Conservation (phyloP, 2,797 vertebrate genomes). For the Sus cebifrons region DNA sequence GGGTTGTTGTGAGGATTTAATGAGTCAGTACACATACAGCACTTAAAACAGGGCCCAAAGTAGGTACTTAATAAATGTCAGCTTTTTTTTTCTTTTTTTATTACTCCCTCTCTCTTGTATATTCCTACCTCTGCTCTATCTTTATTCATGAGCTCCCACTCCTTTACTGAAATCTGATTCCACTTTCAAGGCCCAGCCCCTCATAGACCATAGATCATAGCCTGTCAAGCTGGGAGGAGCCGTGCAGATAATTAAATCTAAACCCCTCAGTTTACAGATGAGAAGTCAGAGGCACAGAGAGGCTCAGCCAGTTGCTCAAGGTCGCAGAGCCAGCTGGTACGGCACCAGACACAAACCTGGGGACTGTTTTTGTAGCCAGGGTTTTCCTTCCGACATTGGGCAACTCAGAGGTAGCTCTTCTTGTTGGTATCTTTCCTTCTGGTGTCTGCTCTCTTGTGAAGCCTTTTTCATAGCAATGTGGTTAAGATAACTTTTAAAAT, state of each 20-base stretch:
- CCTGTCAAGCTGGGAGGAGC: slow-evolving; percentile 75
- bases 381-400: background rate
- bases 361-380: background rate
- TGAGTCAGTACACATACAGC: slow-evolving; percentile 66
- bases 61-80: slow-evolving; percentile 70
- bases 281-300: slow-evolving; percentile 74
- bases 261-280: slow-evolving; percentile 78
- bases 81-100: slow-evolving; percentile 7
- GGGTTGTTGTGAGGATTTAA: slow-evolving; percentile 44
- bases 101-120: background rate
- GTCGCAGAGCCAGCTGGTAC: slow-evolving; percentile 52
- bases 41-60: slow-evolving; percentile 64
- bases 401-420: background rate
- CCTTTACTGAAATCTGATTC: slow-evolving; percentile 71
- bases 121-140: slow-evolving; percentile 31
- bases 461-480: background rate
- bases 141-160: slow-evolving; percentile 79
- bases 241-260: slow-evolving; percentile 78
- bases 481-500: slow-evolving; percentile 32
- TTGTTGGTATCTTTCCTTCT: background rate
- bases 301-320: slow-evolving; percentile 54
- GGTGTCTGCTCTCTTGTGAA: background rate
- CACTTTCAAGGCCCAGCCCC: slow-evolving; percentile 77
- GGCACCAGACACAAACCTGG: background rate
- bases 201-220: slow-evolving; percentile 78